Evolutionary conservation across 2,113 vertebrate species (phyloP).

Genomic region (Caranx melampygus): DNA sequence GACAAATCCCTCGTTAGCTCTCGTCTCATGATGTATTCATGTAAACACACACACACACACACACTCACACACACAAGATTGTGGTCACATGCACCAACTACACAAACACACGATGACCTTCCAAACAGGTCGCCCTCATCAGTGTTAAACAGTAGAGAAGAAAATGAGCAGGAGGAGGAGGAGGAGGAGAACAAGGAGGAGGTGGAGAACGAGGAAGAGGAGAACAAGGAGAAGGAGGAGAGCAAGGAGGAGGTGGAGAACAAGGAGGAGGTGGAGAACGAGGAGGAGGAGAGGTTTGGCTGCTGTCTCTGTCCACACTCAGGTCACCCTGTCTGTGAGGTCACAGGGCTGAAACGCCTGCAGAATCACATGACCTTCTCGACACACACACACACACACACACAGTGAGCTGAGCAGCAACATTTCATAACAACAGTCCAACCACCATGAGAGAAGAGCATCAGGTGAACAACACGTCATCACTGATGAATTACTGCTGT

Average conservation of each 20-base stretch:
- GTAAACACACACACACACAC: slow-evolving; percentile 1
- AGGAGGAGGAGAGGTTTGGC: slow-evolving; percentile 31
- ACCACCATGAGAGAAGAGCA: too few relatives aligned
- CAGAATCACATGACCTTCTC: slow-evolving; percentile 45
- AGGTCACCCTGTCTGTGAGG: slow-evolving; percentile 37
- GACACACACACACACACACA: slow-evolving; percentile 3
- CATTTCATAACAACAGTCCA: too few relatives aligned
- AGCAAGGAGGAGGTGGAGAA: neutral
- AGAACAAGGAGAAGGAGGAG: neutral
- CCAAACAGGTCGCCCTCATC: slow-evolving; percentile 33
- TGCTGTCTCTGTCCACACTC: neutral
- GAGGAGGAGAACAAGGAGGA: neutral
- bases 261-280: neutral
- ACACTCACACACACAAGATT: neutral
- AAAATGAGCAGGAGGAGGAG: slow-evolving; percentile 14
- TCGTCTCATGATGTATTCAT: slow-evolving; percentile 19
- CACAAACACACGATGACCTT: slow-evolving; percentile 29
- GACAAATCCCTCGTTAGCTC: slow-evolving; percentile 18
- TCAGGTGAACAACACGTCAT: too few relatives aligned
- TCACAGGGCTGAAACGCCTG: slow-evolving; percentile 24
- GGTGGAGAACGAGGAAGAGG: neutral
- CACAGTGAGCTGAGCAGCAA: neutral
- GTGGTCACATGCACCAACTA: neutral
- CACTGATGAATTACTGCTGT: too few relatives aligned
- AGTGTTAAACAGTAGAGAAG: slow-evolving; percentile 27